These are phyloP conservation scores for Amazonetta brasiliensis DNA, from an alignment of 2,797 vertebrate genomes.

Conservation along the genomic window DNA sequence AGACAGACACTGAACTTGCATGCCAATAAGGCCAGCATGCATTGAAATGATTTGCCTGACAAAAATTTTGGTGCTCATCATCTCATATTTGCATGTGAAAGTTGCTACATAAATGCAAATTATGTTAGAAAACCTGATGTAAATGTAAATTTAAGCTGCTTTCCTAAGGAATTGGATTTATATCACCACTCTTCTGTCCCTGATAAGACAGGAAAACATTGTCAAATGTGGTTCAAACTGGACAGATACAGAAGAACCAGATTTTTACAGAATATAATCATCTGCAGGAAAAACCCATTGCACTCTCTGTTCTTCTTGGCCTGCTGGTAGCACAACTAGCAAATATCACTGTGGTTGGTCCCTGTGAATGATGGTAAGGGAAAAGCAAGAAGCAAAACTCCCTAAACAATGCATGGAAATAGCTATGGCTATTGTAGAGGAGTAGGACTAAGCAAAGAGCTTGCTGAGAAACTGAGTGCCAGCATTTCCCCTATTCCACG, in stretches of 20 bases:
- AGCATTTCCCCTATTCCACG: too few relatives aligned
- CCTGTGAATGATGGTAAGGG: not conserved
- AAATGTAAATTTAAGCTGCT: slow-evolving; percentile 15
- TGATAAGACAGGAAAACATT: not conserved
- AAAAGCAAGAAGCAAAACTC: not conserved
- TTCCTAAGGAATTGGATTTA: slow-evolving; percentile 8
- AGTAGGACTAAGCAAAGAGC: not conserved
- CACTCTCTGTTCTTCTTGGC: not conserved
- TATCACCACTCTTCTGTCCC: not conserved
- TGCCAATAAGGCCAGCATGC: not conserved
- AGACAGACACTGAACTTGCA: not conserved
- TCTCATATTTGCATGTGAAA: not conserved
- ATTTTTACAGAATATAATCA: not conserved
- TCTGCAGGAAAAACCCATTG: not conserved
- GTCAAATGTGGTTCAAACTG: not conserved
- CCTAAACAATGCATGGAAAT: not conserved
- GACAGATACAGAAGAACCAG: not conserved
- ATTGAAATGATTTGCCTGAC: slow-evolving; percentile 22
- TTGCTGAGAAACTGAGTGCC: not conserved
- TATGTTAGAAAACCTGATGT: not conserved
- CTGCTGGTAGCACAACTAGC: not conserved
- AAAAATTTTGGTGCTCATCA: not conserved
- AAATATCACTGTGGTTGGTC: not conserved
- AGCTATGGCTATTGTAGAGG: not conserved
- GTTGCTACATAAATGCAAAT: slow-evolving; percentile 31